phyloP scores from a whole-genome alignment of 2,113 vertebrate species.

The Ramphastos sulfuratus region DNA sequence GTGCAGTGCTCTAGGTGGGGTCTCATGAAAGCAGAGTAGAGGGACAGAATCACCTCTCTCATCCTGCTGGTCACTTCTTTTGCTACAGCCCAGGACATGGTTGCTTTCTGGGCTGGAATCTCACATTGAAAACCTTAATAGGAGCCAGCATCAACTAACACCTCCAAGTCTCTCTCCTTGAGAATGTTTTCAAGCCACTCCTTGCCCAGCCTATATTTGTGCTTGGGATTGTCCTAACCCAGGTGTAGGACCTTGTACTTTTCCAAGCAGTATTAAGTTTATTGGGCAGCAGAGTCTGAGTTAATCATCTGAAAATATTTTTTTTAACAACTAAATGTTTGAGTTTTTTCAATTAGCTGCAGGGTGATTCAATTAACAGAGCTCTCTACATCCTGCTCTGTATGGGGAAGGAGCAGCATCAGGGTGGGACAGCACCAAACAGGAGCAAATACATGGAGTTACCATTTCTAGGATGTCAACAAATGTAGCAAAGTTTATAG shows the following conservation, averaged over 20 bases:
- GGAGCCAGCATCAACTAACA: too few relatives aligned
- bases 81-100: too few relatives aligned
- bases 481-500: neutral
- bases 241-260: neutral
- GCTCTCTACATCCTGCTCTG: neutral
- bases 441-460: neutral
- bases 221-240: too few relatives aligned
- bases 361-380: neutral
- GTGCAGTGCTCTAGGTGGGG: too few relatives aligned
- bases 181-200: too few relatives aligned
- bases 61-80: too few relatives aligned
- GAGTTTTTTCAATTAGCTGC: neutral
- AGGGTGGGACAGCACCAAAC: neutral
- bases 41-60: too few relatives aligned
- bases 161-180: too few relatives aligned
- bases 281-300: neutral
- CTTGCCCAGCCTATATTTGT: too few relatives aligned
- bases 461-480: neutral
- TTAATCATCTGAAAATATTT: neutral
- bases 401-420: neutral
- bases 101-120: too few relatives aligned
- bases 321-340: neutral
- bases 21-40: too few relatives aligned
- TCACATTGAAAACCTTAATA: too few relatives aligned
- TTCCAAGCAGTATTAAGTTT: neutral